Percentiles rank a stretch among this genome's conserved stretches.
Conservation (phyloP, 1,140 invertebrate genomes). For the Macrobrachium nipponense region DNA sequence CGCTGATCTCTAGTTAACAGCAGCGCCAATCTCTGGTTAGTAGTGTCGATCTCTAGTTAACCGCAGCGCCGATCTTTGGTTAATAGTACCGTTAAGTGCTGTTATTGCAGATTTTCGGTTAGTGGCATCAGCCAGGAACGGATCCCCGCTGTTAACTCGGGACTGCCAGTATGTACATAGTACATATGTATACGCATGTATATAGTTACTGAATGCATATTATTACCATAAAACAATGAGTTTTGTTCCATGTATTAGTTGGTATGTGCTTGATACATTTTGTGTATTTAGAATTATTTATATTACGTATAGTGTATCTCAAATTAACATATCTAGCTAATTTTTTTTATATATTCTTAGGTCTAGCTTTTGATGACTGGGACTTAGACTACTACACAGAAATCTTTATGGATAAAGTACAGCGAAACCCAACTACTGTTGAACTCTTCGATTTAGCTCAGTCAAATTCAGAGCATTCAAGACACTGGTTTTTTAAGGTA, state of each 20-base stretch:
- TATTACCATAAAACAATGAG: background rate
- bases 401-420: slow-evolving; percentile 83
- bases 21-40: too few relatives aligned
- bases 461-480: slow-evolving; percentile 94
- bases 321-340: background rate
- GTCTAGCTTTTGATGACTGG: slow-evolving; percentile 88
- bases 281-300: background rate
- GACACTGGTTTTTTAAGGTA: slow-evolving; percentile 91
- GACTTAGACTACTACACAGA: slow-evolving; percentile 89
- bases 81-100: too few relatives aligned
- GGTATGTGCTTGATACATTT: background rate
- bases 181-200: too few relatives aligned
- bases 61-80: too few relatives aligned
- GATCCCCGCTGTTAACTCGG: too few relatives aligned
- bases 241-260: background rate
- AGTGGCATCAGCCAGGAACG: too few relatives aligned
- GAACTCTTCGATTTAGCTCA: slow-evolving; percentile 99
- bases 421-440: slow-evolving; percentile 95
- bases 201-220: too few relatives aligned
- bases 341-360: slow-evolving; percentile 68
- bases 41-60: too few relatives aligned
- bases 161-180: too few relatives aligned
- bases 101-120: too few relatives aligned
- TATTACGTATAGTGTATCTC: too few relatives aligned
- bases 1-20: too few relatives aligned